A percentile compares a stretch with the other conserved stretches of the same genome.
Evolutionary conservation across 1,140 invertebrate genomes (phyloP).

Genomic region (Drosophila repletoides): DNA sequence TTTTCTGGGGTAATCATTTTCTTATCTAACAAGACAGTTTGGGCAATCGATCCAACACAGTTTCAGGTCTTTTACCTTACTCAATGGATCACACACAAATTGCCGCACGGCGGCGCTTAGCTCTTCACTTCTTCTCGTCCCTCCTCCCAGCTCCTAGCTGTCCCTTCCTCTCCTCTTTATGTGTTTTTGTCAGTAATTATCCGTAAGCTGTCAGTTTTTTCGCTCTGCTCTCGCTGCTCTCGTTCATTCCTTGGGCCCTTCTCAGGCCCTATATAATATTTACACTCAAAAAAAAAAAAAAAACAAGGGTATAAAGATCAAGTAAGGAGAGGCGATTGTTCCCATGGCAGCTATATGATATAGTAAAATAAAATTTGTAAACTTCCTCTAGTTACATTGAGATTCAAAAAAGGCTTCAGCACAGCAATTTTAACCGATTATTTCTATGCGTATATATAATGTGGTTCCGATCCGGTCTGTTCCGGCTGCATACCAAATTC

Average conservation of each 20-base stretch:
- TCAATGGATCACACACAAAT: constrained; percentile 77
- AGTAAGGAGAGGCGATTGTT: no score
- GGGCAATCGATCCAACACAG: constrained; percentile 59
- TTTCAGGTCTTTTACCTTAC: constrained; percentile 42
- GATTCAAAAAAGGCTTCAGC: no score
- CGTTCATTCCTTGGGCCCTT: background rate
- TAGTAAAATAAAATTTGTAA: no score
- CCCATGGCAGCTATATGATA: no score
- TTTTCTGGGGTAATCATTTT: constrained; percentile 60
- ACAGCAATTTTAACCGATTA: no score
- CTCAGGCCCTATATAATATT: no score
- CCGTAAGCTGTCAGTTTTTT: constrained; percentile 81
- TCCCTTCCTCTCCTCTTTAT: background rate
- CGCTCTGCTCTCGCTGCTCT: constrained; percentile 35
- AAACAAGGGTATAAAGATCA: no score
- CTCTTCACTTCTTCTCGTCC: constrained; percentile 9
- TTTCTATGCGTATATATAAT: no score
- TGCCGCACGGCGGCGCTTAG: constrained; percentile 59
- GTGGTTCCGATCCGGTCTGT: no score
- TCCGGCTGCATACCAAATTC: no score
- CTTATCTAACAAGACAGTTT: constrained; percentile 77
- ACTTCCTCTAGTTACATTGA: no score
- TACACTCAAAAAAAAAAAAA: no score
- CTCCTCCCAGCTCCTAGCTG: constrained; percentile 21
- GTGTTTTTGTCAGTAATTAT: constrained; percentile 72